Conservation (phyloP, 35 echinoderm and acorn worm genomes). For the Amphiura filiformis region DNA sequence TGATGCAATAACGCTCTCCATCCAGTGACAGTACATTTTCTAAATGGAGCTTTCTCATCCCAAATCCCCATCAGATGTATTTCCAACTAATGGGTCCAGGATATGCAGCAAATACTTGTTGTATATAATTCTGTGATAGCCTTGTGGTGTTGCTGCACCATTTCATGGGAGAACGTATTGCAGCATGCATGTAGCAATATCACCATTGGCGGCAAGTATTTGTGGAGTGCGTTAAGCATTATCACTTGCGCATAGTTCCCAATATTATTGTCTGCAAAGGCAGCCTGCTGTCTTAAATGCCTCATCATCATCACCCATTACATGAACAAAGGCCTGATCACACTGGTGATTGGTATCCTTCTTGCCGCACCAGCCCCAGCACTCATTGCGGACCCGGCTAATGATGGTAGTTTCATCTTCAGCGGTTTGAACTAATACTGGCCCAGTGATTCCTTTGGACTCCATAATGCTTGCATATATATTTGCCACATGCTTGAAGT, state of each 20-base stretch:
- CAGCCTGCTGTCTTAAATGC: background rate
- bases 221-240: background rate
- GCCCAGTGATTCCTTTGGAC: too few relatives aligned
- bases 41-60: background rate
- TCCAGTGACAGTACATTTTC: background rate
- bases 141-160: background rate
- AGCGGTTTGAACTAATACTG: too few relatives aligned
- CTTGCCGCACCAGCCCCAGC: constrained; percentile 13
- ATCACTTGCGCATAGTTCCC: background rate
- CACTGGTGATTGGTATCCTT: background rate
- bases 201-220: background rate
- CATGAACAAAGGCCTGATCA: background rate
- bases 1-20: background rate
- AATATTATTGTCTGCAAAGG: background rate
- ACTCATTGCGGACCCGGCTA: background rate
- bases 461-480: too few relatives aligned
- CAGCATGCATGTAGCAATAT: background rate
- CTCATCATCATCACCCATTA: background rate
- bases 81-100: background rate
- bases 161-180: constrained; percentile 11
- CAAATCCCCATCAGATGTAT: constrained; percentile 1
- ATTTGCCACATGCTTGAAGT: background rate
- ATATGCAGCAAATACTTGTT: background rate
- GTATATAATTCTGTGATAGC: background rate
- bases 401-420: too few relatives aligned